Percentiles rank a stretch among this genome's conserved stretches.
Evolutionary conservation across 2,113 vertebrate species (phyloP).

Genomic region (Alethe diademata): DNA sequence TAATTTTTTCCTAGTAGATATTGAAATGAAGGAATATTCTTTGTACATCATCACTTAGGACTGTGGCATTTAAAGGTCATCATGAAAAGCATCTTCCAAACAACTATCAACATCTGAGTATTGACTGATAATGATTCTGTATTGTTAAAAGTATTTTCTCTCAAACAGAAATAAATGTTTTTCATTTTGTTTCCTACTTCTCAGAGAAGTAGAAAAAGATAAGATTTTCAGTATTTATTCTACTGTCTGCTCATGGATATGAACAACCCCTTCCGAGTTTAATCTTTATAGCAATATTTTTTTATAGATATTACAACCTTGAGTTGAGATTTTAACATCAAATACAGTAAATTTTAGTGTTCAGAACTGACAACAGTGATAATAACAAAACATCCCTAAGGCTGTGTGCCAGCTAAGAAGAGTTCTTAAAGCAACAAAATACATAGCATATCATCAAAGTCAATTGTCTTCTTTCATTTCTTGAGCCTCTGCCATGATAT

Average conservation of each 20-base stretch:
- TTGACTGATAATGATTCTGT: constrained; percentile 58
- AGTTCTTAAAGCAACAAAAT: constrained; percentile 40
- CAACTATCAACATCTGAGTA: constrained; percentile 41
- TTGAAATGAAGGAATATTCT: constrained; percentile 45
- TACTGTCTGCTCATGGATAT: constrained; percentile 41
- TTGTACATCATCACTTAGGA: constrained; percentile 45
- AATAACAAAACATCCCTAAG: constrained; percentile 57
- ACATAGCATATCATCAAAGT: not conserved
- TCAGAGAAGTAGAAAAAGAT: constrained; percentile 67
- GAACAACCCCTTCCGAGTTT: constrained; percentile 54
- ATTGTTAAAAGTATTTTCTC: constrained; percentile 61
- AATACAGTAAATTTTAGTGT: constrained; percentile 64
- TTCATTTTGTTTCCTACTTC: constrained; percentile 65
- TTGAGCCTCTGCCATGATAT: not conserved
- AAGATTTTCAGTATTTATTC: constrained; percentile 70
- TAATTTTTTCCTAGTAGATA: constrained; percentile 23
- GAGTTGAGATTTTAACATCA: constrained; percentile 60
- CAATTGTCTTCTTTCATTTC: constrained; percentile 29
- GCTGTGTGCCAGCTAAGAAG: not conserved
- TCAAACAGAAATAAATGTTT: constrained; percentile 69
- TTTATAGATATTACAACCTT: constrained; percentile 60
- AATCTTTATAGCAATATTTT: constrained; percentile 64
- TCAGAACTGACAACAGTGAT: constrained; percentile 33
- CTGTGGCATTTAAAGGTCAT: constrained; percentile 76
- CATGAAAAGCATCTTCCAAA: constrained; percentile 60